phyloP scores from a whole-genome alignment of 1,140 invertebrate genomes.

The Sycobia sp. region DNA sequence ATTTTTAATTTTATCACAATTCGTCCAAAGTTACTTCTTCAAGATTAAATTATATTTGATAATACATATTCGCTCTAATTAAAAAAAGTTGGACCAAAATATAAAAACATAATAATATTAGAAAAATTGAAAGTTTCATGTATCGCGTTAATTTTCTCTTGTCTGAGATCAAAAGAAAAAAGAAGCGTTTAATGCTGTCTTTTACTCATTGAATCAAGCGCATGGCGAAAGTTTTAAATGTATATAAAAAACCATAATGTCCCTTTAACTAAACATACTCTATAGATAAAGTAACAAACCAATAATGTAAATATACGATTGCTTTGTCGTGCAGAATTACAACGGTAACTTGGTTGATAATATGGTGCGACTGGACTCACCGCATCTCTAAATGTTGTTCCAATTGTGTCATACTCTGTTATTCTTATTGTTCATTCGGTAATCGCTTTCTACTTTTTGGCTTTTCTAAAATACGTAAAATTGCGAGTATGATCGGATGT shows the following conservation, averaged over 20 bases:
- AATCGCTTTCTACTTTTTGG: conserved; percentile 64
- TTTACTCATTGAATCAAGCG: too few species aligned
- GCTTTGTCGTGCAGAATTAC: conserved; percentile 59
- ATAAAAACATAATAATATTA: too few species aligned
- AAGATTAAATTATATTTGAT: too few species aligned
- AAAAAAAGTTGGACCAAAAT: too few species aligned
- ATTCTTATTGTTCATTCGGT: conserved; percentile 57
- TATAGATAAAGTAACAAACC: conserved; percentile 15
- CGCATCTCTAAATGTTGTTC: conserved; percentile 64
- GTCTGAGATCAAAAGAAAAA: too few species aligned
- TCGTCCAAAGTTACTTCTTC: too few species aligned
- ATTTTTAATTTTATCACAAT: too few species aligned
- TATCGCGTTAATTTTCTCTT: too few species aligned
- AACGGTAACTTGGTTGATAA: conserved; percentile 53
- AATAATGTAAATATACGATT: conserved; percentile 42
- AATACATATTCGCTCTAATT: too few species aligned
- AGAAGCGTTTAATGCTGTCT: too few species aligned
- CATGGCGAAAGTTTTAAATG: too few species aligned
- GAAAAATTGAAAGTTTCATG: too few species aligned
- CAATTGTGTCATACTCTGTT: conserved; percentile 57
- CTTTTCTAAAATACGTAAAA: conserved; percentile 64
- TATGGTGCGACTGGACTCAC: conserved; percentile 58
- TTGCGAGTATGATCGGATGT: conserved; percentile 56
- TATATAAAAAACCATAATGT: conserved; percentile 21
- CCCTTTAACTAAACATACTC: conserved; percentile 26